Evolutionary conservation across 2,113 vertebrate species (phyloP), one percentile per base, ranked within the genome.

Genomic region (Tringa solitaria): DNA sequence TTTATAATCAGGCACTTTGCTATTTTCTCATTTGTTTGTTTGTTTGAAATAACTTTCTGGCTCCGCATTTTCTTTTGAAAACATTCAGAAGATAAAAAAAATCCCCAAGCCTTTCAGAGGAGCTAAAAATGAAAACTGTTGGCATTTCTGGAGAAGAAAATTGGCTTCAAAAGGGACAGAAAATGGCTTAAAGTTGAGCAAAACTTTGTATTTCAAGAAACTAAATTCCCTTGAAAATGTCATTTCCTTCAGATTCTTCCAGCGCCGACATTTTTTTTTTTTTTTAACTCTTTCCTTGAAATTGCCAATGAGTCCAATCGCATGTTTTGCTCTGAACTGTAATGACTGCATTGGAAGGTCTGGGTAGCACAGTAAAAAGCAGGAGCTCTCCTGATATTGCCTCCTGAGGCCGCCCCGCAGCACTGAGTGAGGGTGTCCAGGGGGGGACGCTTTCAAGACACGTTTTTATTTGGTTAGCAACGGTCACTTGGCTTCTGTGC

Each of bases 121-220:
- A 95, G 30, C 81, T 87, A 95, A 96, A 97, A 94, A 87, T 75
- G 84, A 94, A 91, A 94, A 81, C n/a, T 57, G 11, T 28, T 95
- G 77, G 51, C 65, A 95, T 93, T 93, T 95, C 53, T 91, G 46
- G 56, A 87, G 80, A 75, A 89, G 39, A 0, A 78, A 91, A 84
- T 68, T 94, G 13, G 15, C 61, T 89, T 95, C 87, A 79, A 79
- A 95, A 78, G 16, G 45, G n/a, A 68, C 8, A 82, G 39, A 87
- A 89, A 95, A 68, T 75, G 35, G 23, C 43, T 84, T 80, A 72
- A 93, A 90, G 33, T 77, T 4, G 39, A 95, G 79, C 11, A 88
- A 82, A 86, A 73, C 41, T 77, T 77, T 23, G 46, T 84, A 64
- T 91, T 95, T 91, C 73, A 92, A 92, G 93, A 82, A 88, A 72